Evolutionary conservation across 1,140 invertebrate genomes (phyloP).

Genomic region (Chlorops oryzae): DNA sequence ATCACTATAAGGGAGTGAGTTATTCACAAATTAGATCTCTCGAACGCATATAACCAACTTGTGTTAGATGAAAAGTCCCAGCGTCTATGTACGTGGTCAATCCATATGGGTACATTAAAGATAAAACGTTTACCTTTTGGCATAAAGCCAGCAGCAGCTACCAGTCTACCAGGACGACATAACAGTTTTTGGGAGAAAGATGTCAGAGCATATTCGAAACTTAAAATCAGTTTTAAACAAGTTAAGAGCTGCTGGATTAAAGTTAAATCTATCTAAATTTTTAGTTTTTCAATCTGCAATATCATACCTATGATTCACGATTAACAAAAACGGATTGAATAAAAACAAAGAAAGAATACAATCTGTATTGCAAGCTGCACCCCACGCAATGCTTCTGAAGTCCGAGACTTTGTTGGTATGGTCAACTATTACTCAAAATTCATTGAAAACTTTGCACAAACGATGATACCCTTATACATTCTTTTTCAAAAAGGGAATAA

Average conservation of each 20-base stretch:
- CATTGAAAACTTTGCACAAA: constrained; percentile 28
- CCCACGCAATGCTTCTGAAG: constrained; percentile 20
- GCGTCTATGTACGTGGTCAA: constrained; percentile 18
- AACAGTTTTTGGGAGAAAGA: constrained; percentile 23
- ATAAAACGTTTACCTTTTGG: constrained; percentile 28
- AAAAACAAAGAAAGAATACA: constrained; percentile 17
- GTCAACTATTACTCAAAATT: constrained; percentile 37
- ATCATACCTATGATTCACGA: constrained; percentile 25
- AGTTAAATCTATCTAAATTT: no score
- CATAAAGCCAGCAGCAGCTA: constrained; percentile 30
- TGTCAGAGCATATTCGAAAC: constrained; percentile 22
- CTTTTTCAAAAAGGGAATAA: constrained; percentile 22
- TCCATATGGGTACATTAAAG: constrained; percentile 22
- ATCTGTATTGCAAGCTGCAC: constrained; percentile 17
- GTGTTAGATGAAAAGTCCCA: constrained; percentile 24
- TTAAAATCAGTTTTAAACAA: constrained; percentile 6
- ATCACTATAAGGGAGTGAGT: no score
- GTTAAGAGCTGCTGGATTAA: no score
- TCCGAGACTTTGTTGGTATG: constrained; percentile 27
- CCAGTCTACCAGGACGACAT: constrained; percentile 42
- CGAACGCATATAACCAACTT: constrained; percentile 41
- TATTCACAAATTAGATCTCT: constrained; percentile 43
- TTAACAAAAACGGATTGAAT: constrained; percentile 23
- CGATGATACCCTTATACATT: constrained; percentile 30
- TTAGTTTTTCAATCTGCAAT: constrained; percentile 24